These are phyloP conservation scores for Heliocidaris tuberculata DNA, from an alignment of 35 echinoderm and acorn worm species.

Conservation along the genomic window DNA sequence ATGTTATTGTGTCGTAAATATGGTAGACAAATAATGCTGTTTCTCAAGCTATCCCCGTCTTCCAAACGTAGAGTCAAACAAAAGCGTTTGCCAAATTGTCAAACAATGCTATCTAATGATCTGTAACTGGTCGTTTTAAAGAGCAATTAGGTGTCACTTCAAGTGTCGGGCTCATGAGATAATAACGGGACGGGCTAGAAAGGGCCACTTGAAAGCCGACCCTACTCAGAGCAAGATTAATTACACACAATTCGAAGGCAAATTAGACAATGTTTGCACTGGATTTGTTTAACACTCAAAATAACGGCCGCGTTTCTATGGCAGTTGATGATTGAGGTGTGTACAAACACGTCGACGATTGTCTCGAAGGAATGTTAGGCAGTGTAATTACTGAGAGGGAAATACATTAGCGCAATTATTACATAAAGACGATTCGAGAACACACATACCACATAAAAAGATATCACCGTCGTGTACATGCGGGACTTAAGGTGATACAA, in stretches of 20 bases:
- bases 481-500: conserved; percentile 6
- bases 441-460: background rate
- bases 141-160: conserved; percentile 45
- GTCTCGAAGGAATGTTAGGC: background rate
- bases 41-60: background rate
- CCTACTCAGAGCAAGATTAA: conserved; percentile 24
- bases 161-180: conserved; percentile 11
- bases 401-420: background rate
- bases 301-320: conserved; percentile 41
- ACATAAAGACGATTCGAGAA: background rate
- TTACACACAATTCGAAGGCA: background rate
- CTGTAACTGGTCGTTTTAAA: conserved; percentile 27
- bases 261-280: conserved; percentile 13
- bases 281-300: conserved; percentile 38
- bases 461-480: background rate
- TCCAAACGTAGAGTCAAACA: background rate
- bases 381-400: conserved; percentile 5
- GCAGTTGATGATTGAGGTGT: background rate
- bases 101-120: conserved; percentile 24
- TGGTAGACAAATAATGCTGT: background rate
- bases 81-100: background rate
- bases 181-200: background rate
- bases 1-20: background rate
- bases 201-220: conserved; percentile 6
- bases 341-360: conserved; percentile 12